Evolutionary conservation across 2,113 vertebrate species (phyloP), one percentile per base, ranked within the genome.

Genomic region (Hepsetus odoe): DNA sequence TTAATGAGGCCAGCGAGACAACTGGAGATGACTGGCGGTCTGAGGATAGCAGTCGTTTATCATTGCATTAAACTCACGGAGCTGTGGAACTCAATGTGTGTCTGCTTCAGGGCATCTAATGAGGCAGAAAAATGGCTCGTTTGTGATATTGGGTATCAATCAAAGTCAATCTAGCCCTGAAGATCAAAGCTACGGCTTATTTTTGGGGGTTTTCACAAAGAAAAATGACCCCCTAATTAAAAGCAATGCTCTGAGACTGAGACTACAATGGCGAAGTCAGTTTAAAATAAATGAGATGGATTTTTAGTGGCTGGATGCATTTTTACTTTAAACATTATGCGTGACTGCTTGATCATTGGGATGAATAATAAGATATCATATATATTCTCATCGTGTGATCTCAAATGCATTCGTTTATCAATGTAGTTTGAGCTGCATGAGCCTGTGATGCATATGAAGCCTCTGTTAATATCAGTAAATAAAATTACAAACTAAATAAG

Each of bases 71-170:
- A 58, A 56, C 74, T 49, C 67, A 72, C 49, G 32, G 76, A 78
- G 55, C 46, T 68, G 55, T 49, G 61, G 42, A 62, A 62, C 76
- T 40, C 51, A 42, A 24, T 56, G 46, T 72, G 75, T 46, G 67
- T 76, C 76, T 59, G 66, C 84, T 88, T 85, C 87, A 82, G 75
- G 66, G 81, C 77, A 80, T 79, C 90, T 93, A 93, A 93, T 89
- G 81, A 93, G 88, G 88, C 89, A 89, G 90, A 93, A 88, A 89
- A 92, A 88, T 87, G 86, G 87, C 76, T 84, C 87, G 81, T 91
- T 92, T 92, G 90, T 88, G 84, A 89, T 91, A 90, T 93, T 90
- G 72, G n/a, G 65, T 93, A 92, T 91, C 93, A 89, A 91, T 92
- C 90, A 86, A 85, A 74, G 70, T 69, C 79, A 71, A 89, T 91